Conservation (phyloP, 1,140 invertebrate species). For the Orchestia grillus region DNA sequence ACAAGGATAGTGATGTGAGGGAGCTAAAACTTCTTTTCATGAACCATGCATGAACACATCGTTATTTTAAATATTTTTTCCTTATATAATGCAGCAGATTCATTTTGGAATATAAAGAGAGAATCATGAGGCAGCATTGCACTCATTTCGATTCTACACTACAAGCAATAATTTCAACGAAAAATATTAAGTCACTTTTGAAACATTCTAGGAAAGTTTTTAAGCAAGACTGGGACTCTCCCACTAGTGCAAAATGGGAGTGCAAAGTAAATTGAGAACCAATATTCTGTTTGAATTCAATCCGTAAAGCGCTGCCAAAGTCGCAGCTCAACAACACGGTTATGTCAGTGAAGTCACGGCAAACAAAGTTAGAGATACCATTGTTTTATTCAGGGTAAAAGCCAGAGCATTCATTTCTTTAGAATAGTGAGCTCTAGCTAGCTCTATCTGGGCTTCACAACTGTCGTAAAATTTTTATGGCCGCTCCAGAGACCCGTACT, state of each 20-base stretch:
- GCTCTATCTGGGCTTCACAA: not conserved
- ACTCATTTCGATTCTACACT: too few species aligned
- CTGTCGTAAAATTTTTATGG: not conserved
- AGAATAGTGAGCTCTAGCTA: not conserved
- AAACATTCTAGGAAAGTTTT: not conserved
- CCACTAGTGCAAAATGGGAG: not conserved
- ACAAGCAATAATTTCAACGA: not conserved
- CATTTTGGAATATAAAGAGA: too few species aligned
- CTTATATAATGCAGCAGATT: too few species aligned
- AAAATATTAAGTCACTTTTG: not conserved
- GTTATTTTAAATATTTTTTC: too few species aligned
- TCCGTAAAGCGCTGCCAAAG: not conserved
- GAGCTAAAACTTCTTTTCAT: too few species aligned
- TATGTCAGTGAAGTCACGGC: not conserved
- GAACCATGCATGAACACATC: too few species aligned
- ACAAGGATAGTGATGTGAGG: too few species aligned
- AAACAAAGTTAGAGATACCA: not conserved
- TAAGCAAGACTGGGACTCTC: not conserved
- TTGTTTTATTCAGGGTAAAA: not conserved
- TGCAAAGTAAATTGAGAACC: not conserved
- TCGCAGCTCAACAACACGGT: not conserved
- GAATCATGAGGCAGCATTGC: too few species aligned
- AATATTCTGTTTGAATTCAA: not conserved
- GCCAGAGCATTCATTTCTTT: not conserved
- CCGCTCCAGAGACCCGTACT: not conserved